Percentiles rank a stretch among this genome's conserved stretches.
Conservation (phyloP, 2,113 vertebrate genomes). For the Pedionomus torquatus region DNA sequence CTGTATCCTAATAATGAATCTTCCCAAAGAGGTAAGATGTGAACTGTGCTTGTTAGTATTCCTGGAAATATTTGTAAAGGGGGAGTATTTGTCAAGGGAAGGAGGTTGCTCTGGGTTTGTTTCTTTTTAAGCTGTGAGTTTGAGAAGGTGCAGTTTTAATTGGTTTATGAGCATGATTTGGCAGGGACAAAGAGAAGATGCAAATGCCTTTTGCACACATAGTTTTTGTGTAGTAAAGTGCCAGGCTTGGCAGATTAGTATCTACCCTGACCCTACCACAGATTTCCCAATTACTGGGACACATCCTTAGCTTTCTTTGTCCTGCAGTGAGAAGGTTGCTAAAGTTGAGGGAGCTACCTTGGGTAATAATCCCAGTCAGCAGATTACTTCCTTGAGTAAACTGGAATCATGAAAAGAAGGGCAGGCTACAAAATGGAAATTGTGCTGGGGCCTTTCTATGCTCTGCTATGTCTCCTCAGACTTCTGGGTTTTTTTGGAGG, state of each 20-base stretch:
- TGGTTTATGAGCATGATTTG: background rate
- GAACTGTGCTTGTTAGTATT: background rate
- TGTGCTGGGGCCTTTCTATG: background rate
- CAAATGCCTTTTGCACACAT: background rate
- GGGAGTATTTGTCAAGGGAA: background rate
- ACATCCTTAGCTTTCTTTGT: background rate
- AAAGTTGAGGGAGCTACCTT: background rate
- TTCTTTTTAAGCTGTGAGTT: background rate
- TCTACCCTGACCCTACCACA: background rate
- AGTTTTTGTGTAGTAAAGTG: background rate
- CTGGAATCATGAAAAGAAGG: background rate
- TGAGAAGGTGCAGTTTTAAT: background rate
- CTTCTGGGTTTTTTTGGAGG: background rate
- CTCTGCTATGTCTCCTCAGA: background rate
- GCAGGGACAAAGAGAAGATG: background rate
- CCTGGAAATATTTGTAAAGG: background rate
- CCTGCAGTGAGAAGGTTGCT: background rate
- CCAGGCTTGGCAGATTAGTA: background rate
- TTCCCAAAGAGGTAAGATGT: background rate
- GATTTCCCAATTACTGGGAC: background rate
- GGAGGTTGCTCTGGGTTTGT: background rate
- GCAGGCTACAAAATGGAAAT: background rate
- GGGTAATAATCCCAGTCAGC: background rate
- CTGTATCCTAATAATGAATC: background rate
- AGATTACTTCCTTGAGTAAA: background rate